Evolutionary conservation across 2,888 invertebrate genomes (phyloP), one percentile per base, ranked within the genome.

Genomic region (Tachina lurida): DNA sequence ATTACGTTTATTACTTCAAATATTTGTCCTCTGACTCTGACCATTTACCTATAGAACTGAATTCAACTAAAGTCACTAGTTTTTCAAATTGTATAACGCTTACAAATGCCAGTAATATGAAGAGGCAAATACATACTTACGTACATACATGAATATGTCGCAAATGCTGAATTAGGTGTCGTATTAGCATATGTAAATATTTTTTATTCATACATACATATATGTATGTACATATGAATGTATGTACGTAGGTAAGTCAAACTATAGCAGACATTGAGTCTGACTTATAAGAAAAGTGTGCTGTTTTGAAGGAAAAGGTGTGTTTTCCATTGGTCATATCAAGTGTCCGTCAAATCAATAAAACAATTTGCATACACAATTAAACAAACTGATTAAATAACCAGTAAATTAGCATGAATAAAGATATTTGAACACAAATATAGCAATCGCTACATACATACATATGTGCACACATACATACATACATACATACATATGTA

Each of bases 311-410:
- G 49, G 39, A 67, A 67, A 10, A 39, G 49, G 67, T 17, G 71
- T 71, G 62, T 49, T 31, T 31, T 19, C 56, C n/a, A 70, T 39
- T 63, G 43, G 56, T n/a, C 52, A 67, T 52, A 45, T 52, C 60
- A 73, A 77, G 19, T 78, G 78, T 73, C 78, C 67, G 17, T 60
- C 83, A 78, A 78, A 54, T 67, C 65, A 78, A 68, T 67, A 15
- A n/a, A 73, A 54, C 41, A 58, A 65, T 71, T 76, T 56, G 58
- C 65, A 77, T 71, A 43, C 8, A 58, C 49, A 70, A 52, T 17
- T 12, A 43, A 45, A 56, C 4, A 49, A 47, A 10, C 45, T 17
- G 4, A 31, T 68, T 22, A 67, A 63, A 17, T 31, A 31, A 31
- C 31, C 31, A 31, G 7, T 31, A 31, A 31, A 31, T 15, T 17